Percentiles rank a stretch among this genome's conserved stretches.
Conservation (phyloP, 2,113 vertebrate species). For the Brienomyrus longianalis region DNA sequence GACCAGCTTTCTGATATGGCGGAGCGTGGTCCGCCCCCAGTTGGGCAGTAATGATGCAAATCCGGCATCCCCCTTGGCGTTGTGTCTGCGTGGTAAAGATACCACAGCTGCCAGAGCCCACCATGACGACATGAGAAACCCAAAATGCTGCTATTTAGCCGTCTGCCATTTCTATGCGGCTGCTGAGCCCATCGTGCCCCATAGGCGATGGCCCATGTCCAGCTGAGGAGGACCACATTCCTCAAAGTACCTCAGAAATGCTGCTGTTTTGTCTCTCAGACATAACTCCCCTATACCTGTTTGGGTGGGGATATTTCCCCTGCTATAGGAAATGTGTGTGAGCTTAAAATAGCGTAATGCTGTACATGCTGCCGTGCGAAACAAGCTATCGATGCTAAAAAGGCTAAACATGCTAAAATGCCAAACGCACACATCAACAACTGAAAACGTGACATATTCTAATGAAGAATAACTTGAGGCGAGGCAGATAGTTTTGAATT, state of each 20-base stretch:
- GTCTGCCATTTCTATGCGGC: slow-evolving; percentile 22
- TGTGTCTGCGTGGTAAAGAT: slow-evolving; percentile 51
- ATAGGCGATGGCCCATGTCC: not conserved
- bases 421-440: not conserved
- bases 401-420: not conserved
- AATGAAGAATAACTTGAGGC: not conserved
- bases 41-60: not conserved
- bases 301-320: slow-evolving; percentile 29
- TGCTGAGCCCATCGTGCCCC: not conserved
- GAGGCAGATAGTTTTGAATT: not conserved
- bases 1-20: not conserved
- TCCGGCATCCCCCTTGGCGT: slow-evolving; percentile 28
- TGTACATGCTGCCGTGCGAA: not conserved
- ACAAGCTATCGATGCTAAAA: not conserved
- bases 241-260: not conserved
- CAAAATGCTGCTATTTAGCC: slow-evolving; percentile 27
- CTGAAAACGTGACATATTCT: not conserved
- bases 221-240: not conserved
- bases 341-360: not conserved
- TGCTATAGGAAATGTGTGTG: no score
- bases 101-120: slow-evolving; percentile 46
- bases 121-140: slow-evolving; percentile 17
- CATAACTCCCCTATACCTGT: not conserved
- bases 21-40: not conserved
- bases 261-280: not conserved